These are phyloP conservation scores for Ursus arctos DNA, from an alignment of 2,113 vertebrate species.

Conservation along the genomic window DNA sequence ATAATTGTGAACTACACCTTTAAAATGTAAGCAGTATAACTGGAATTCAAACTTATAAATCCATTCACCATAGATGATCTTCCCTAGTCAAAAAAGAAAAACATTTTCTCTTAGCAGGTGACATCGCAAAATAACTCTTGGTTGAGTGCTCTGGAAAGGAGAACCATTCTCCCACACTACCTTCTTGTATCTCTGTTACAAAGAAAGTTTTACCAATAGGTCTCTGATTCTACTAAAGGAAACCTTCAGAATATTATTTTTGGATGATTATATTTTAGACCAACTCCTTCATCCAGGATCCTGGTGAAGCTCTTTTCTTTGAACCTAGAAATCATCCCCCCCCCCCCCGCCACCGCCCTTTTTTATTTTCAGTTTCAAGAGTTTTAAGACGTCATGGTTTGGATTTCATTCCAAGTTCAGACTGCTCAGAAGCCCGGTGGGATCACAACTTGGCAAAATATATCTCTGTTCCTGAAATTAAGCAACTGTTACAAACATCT, in stretches of 20 bases:
- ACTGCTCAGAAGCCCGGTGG: constrained; percentile 52
- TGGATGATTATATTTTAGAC: constrained; percentile 52
- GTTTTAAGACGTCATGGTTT: constrained; percentile 60
- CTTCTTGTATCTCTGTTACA: background rate
- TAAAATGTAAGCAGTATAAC: background rate
- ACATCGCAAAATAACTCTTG: background rate
- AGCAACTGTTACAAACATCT: constrained; percentile 66
- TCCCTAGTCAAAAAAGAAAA: background rate
- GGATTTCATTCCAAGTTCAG: constrained; percentile 61
- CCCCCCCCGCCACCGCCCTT: too few relatives aligned
- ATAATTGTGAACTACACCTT: constrained; percentile 30
- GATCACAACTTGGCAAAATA: constrained; percentile 72
- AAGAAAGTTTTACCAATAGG: background rate
- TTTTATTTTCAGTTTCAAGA: constrained; percentile 31
- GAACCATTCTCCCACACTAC: background rate
- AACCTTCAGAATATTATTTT: constrained; percentile 62
- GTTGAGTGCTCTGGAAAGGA: background rate
- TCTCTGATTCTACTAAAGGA: constrained; percentile 51
- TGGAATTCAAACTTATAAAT: background rate
- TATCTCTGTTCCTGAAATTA: constrained; percentile 68
- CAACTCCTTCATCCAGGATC: constrained; percentile 56
- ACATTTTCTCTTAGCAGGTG: background rate
- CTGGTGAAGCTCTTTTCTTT: constrained; percentile 62
- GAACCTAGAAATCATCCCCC: constrained; percentile 55
- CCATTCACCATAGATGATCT: background rate